These are phyloP conservation scores for Siniperca undulata DNA, from an alignment of 2,797 vertebrate species.

Conservation along the genomic window DNA sequence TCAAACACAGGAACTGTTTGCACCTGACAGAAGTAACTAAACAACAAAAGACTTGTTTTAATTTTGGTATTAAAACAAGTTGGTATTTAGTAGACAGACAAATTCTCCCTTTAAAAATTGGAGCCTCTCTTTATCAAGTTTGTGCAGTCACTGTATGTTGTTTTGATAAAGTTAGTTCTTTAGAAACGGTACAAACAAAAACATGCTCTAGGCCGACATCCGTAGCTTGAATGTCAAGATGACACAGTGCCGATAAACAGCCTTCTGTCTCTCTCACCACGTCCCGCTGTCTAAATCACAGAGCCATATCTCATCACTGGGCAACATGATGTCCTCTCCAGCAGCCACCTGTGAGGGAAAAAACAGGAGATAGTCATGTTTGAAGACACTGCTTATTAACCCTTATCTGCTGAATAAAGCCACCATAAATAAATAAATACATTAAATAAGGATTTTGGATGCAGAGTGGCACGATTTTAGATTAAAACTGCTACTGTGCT, in stretches of 20 bases:
- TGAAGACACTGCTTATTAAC: not conserved
- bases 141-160: not conserved
- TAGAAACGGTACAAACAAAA: not conserved
- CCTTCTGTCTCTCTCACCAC: slow-evolving; percentile 84
- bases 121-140: not conserved
- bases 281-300: slow-evolving; percentile 92
- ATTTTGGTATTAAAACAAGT: too few relatives aligned
- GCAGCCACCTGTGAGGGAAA: slow-evolving; percentile 85
- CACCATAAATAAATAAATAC: not conserved
- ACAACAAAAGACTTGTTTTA: not conserved
- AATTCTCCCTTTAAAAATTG: not conserved
- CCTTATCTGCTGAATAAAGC: not conserved
- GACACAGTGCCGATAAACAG: slow-evolving; percentile 32
- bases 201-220: not conserved
- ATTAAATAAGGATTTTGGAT: too few relatives aligned
- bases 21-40: not conserved
- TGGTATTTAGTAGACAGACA: not conserved
- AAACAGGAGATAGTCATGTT: not conserved
- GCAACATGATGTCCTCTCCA: slow-evolving; percentile 90
- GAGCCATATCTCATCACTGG: slow-evolving; percentile 94
- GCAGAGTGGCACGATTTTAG: not conserved
- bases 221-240: slow-evolving; percentile 22
- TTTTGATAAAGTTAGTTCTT: not conserved
- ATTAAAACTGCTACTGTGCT: not conserved
- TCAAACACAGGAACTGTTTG: not conserved